Evolutionary conservation across 2,113 vertebrate species (phyloP).

Genomic region (Protobothrops mucrosquamatus): DNA sequence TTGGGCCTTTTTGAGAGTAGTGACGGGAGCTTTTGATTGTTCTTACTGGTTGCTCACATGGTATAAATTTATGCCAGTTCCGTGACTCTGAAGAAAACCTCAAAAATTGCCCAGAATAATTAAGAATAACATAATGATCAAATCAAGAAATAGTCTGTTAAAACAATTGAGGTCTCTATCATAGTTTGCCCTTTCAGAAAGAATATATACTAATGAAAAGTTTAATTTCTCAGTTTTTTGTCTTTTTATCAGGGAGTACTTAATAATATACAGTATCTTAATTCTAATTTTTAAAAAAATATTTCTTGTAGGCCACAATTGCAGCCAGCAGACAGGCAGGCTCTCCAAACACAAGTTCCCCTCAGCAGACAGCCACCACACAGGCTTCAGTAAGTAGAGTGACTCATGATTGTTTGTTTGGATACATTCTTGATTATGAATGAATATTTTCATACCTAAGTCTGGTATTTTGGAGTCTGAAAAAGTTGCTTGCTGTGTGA

Average conservation of each 20-base stretch:
- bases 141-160: not conserved
- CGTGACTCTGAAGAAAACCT: not conserved
- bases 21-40: not conserved
- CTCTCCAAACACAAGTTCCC: conserved; percentile 83
- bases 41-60: not conserved
- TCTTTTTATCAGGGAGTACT: not conserved
- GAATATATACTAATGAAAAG: not conserved
- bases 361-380: conserved; percentile 83
- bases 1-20: not conserved
- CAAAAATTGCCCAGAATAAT: not conserved
- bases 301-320: conserved; percentile 83
- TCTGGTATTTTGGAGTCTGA: conserved; percentile 7
- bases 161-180: not conserved
- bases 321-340: conserved; percentile 93
- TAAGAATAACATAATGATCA: not conserved
- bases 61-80: not conserved
- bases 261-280: not conserved
- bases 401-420: not conserved
- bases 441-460: not conserved
- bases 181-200: not conserved
- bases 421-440: not conserved
- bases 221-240: not conserved
- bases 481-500: not conserved
- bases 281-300: not conserved
- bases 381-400: conserved; percentile 75